Evolutionary conservation across 2,888 invertebrate genomes (phyloP).

Genomic region (Xylocampa areola): DNA sequence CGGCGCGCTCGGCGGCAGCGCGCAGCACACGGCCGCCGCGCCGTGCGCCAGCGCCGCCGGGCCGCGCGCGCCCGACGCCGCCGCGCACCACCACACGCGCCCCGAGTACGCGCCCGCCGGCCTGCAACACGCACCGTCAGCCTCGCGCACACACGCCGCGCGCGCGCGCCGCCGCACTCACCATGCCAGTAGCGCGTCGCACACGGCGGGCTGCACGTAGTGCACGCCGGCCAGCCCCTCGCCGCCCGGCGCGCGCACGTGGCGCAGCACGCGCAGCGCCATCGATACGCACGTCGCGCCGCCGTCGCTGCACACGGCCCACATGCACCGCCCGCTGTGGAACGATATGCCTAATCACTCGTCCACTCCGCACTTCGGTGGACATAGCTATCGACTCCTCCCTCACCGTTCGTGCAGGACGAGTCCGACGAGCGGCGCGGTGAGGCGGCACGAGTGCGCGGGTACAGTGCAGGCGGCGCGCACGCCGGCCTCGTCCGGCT

Average conservation of each 20-base stretch:
- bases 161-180: constrained; percentile 27
- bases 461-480: constrained; percentile 71
- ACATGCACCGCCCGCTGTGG: constrained; percentile 70
- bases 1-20: constrained; percentile 40
- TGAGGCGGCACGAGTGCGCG: constrained; percentile 41
- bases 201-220: constrained; percentile 67
- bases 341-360: neutral
- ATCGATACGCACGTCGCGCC: constrained; percentile 67
- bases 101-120: constrained; percentile 47
- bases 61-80: constrained; percentile 19
- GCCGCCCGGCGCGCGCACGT: constrained; percentile 35
- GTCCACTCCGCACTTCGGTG: neutral
- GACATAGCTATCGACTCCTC: accelerated
- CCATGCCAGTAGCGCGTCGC: constrained; percentile 65
- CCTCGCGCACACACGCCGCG: constrained; percentile 7
- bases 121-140: constrained; percentile 27
- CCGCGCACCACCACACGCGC: constrained; percentile 35
- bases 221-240: constrained; percentile 46
- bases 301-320: constrained; percentile 69
- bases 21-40: constrained; percentile 47
- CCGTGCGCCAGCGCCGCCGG: constrained; percentile 4
- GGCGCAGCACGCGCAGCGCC: constrained; percentile 65
- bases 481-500: constrained; percentile 62
- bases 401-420: constrained; percentile 63
- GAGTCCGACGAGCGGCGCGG: constrained; percentile 66